A percentile compares a stretch with the other conserved stretches of the same genome.
These are phyloP conservation scores for Podabrus alpinus DNA, from an alignment of 2,888 invertebrate genomes.

Conservation along the genomic window DNA sequence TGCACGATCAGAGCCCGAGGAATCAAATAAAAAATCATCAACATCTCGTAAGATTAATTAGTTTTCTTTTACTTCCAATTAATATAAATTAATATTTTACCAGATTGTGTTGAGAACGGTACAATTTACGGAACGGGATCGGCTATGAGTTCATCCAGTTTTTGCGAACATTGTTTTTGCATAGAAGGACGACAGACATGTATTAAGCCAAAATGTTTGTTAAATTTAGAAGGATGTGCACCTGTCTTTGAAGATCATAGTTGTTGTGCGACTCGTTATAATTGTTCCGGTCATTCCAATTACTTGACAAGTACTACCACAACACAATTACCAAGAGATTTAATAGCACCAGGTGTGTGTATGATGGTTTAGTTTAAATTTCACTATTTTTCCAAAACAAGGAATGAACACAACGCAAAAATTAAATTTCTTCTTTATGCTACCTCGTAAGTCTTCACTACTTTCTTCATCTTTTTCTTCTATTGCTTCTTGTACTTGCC, in stretches of 20 bases:
- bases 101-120: constrained; percentile 73
- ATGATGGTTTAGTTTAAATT: neutral
- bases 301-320: constrained; percentile 40
- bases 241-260: constrained; percentile 65
- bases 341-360: neutral
- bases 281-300: constrained; percentile 60
- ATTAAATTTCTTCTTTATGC: neutral
- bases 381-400: neutral
- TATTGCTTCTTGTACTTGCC: neutral
- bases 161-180: constrained; percentile 90
- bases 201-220: constrained; percentile 78
- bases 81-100: neutral
- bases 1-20: constrained; percentile 45
- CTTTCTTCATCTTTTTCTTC: neutral
- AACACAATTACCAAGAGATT: constrained; percentile 10
- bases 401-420: neutral
- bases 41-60: constrained; percentile 1
- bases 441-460: neutral
- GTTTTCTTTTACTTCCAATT: constrained; percentile 2
- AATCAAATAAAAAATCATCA: constrained; percentile 9
- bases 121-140: constrained; percentile 79
- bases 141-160: constrained; percentile 76
- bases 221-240: constrained; percentile 72
- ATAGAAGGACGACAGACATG: constrained; percentile 70
- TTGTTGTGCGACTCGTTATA: constrained; percentile 83